A percentile compares a stretch with the other conserved stretches of the same genome.
These are phyloP conservation scores for Nemopilema nomurai DNA, from an alignment of 30 jellyfish, hydroid and myxozoan genomes.

Conservation along the genomic window DNA sequence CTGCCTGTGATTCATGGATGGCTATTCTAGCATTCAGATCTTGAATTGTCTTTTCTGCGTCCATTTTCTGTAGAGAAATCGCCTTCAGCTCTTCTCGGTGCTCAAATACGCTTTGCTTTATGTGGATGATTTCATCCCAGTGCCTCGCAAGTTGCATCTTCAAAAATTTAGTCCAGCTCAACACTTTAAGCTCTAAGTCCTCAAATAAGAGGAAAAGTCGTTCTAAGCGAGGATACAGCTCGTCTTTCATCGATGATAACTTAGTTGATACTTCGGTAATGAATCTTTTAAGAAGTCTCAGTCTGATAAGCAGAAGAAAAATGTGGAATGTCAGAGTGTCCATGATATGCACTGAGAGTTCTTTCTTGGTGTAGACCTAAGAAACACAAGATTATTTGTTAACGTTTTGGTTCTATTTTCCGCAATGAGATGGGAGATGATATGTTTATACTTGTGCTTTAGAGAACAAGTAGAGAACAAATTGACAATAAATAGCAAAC, in stretches of 20 bases:
- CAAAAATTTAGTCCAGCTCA: slow-evolving; percentile 39
- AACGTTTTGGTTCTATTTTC: too few relatives aligned
- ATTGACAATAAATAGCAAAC: too few relatives aligned
- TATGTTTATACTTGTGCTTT: too few relatives aligned
- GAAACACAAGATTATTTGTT: not conserved
- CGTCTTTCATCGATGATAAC: not conserved
- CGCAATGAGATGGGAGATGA: too few relatives aligned
- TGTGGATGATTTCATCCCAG: slow-evolving; percentile 7
- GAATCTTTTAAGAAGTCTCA: not conserved
- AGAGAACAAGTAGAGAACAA: too few relatives aligned
- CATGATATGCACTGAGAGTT: slow-evolving; percentile 7
- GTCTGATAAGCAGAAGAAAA: not conserved
- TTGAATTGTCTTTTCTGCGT: not conserved
- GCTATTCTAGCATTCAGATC: slow-evolving; percentile 5
- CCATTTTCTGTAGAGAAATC: not conserved
- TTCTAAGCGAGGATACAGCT: not conserved
- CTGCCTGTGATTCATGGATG: slow-evolving; percentile 16
- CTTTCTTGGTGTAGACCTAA: slow-evolving; percentile 31
- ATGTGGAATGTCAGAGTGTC: slow-evolving; percentile 4
- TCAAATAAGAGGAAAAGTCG: not conserved
- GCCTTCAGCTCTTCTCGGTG: not conserved
- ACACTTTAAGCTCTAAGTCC: slow-evolving; percentile 23
- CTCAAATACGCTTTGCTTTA: not conserved
- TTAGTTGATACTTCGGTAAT: not conserved
- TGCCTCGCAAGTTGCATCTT: slow-evolving; percentile 9